Conservation (phyloP, 2,888 invertebrate genomes). For the Criorhina ranunculi region DNA sequence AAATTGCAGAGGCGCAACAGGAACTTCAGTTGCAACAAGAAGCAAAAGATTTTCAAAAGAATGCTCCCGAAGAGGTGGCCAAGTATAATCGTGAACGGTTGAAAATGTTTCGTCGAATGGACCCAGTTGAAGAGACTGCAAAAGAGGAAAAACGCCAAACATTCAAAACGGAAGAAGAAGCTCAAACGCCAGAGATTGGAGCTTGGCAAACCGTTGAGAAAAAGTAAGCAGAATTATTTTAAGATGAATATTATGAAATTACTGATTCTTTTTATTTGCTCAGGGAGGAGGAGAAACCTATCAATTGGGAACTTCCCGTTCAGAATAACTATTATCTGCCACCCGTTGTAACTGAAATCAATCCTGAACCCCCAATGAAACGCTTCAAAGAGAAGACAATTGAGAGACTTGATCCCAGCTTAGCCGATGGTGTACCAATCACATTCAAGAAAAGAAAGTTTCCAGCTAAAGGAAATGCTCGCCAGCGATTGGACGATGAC, state of each 20-base stretch:
- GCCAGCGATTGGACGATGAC: constrained; percentile 82
- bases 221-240: constrained; percentile 84
- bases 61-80: constrained; percentile 85
- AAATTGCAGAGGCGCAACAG: constrained; percentile 85
- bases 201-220: constrained; percentile 89
- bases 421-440: constrained; percentile 77
- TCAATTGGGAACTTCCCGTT: constrained; percentile 90
- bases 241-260: neutral
- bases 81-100: constrained; percentile 83
- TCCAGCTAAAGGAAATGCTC: constrained; percentile 82
- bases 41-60: constrained; percentile 84
- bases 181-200: constrained; percentile 89
- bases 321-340: constrained; percentile 81
- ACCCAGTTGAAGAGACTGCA: constrained; percentile 79
- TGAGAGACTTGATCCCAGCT: constrained; percentile 78
- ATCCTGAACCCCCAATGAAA: constrained; percentile 81
- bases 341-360: constrained; percentile 79
- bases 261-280: neutral
- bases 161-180: constrained; percentile 85
- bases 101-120: constrained; percentile 80
- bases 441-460: constrained; percentile 84
- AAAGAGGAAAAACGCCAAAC: constrained; percentile 85
- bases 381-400: constrained; percentile 84
- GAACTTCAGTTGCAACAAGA: constrained; percentile 85
- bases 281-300: constrained; percentile 85